Conservation (phyloP, 2,113 vertebrate genomes). For the Odobenus rosmarus region DNA sequence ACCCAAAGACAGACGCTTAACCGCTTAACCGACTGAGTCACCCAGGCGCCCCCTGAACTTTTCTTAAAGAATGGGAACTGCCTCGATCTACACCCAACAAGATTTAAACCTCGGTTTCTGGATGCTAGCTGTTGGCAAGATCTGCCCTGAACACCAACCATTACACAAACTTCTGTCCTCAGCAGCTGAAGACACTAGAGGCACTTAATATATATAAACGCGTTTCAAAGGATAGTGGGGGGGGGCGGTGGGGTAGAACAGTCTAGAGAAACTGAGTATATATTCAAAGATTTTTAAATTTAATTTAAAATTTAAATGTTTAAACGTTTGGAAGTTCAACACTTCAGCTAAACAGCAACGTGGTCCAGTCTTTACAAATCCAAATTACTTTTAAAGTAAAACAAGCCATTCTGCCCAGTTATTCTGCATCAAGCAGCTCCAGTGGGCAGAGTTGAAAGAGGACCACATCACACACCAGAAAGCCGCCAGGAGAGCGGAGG, state of each 20-base stretch:
- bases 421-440: neutral
- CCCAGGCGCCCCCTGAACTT: neutral
- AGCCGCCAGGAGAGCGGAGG: neutral
- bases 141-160: neutral
- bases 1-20: neutral
- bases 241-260: neutral
- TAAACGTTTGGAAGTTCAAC: neutral
- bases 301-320: neutral
- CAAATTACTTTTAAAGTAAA: neutral
- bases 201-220: neutral
- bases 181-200: neutral
- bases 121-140: neutral
- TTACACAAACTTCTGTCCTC: neutral
- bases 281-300: neutral
- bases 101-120: neutral
- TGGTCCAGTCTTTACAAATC: neutral
- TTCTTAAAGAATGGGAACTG: neutral
- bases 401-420: neutral
- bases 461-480: neutral
- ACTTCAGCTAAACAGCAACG: neutral
- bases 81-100: neutral
- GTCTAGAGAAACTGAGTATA: neutral
- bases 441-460: neutral
- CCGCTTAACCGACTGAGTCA: neutral
- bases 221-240: slow-evolving; percentile 27